Percentiles rank a stretch among this genome's conserved stretches.
These are phyloP conservation scores for Sinodicranocentrus sp. DNA, from an alignment of 2,888 invertebrate genomes.

Conservation along the genomic window DNA sequence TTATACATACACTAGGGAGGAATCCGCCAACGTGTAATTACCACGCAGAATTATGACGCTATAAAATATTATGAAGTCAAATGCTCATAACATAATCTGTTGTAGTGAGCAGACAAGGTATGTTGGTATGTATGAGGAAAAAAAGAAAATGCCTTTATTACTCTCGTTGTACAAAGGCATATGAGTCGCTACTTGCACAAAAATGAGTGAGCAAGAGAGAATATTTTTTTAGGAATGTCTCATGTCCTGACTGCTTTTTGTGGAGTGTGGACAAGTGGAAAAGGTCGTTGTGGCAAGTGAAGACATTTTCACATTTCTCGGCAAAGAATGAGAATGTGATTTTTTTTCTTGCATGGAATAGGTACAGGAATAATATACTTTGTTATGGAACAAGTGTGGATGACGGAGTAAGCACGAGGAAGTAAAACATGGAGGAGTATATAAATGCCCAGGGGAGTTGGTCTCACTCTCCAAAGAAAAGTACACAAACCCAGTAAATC, in stretches of 20 bases:
- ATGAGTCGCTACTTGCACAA: not conserved
- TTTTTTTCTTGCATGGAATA: too few species aligned
- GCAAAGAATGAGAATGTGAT: not conserved
- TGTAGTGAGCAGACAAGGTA: not conserved
- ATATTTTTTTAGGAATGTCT: conserved; percentile 4
- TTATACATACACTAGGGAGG: not conserved
- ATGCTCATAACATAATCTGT: conserved; percentile 13
- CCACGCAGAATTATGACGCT: conserved; percentile 60
- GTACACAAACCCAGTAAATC: not conserved
- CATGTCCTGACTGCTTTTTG: too few species aligned
- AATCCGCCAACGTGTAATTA: conserved; percentile 60
- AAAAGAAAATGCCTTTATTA: conserved; percentile 28
- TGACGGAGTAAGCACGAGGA: not conserved
- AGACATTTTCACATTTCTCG: conserved; percentile 19
- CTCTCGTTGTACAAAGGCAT: conserved; percentile 2
- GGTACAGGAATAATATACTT: too few species aligned
- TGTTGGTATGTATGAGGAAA: not conserved
- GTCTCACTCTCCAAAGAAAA: not conserved
- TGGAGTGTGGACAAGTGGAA: too few species aligned
- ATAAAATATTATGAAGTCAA: conserved; percentile 65
- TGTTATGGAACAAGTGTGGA: too few species aligned
- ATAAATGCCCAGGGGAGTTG: too few species aligned
- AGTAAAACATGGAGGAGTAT: too few species aligned
- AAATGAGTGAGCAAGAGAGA: not conserved
- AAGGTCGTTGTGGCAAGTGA: conserved; percentile 1